Evolutionary conservation across 2,113 vertebrate genomes (phyloP).

Genomic region (Colinus virginianus): DNA sequence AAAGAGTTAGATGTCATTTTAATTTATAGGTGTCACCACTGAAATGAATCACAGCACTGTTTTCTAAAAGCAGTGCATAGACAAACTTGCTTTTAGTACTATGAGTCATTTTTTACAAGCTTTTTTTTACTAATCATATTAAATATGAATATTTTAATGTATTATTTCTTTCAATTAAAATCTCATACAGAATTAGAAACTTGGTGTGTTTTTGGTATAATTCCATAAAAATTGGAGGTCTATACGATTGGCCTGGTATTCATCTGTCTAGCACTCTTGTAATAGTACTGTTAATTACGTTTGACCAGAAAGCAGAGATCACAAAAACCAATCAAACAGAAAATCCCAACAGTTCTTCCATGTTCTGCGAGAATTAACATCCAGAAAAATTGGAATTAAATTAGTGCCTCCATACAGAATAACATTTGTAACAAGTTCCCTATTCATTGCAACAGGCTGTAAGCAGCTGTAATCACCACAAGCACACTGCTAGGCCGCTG

Average conservation of each 20-base stretch:
- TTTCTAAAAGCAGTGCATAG: background rate
- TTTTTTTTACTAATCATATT: fast-evolving
- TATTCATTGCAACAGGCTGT: background rate
- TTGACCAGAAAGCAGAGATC: background rate
- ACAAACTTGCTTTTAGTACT: background rate
- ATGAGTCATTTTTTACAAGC: background rate
- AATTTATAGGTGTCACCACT: background rate
- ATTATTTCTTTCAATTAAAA: background rate
- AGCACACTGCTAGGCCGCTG: background rate
- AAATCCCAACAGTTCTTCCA: background rate
- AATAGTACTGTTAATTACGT: background rate
- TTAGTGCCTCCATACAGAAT: background rate
- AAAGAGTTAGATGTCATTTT: background rate
- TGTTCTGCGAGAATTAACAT: background rate
- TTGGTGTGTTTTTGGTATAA: background rate
- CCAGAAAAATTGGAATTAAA: background rate
- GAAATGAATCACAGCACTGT: fast-evolving
- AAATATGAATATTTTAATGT: background rate
- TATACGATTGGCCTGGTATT: background rate
- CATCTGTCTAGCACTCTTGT: background rate
- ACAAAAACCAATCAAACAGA: background rate
- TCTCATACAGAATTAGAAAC: background rate
- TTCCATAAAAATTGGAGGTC: background rate
- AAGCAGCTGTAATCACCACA: background rate
- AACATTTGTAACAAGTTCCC: background rate